These are phyloP conservation scores for Hydrozoanthus tunicans DNA, from an alignment of 64 coral and sea anemone species.

Conservation along the genomic window DNA sequence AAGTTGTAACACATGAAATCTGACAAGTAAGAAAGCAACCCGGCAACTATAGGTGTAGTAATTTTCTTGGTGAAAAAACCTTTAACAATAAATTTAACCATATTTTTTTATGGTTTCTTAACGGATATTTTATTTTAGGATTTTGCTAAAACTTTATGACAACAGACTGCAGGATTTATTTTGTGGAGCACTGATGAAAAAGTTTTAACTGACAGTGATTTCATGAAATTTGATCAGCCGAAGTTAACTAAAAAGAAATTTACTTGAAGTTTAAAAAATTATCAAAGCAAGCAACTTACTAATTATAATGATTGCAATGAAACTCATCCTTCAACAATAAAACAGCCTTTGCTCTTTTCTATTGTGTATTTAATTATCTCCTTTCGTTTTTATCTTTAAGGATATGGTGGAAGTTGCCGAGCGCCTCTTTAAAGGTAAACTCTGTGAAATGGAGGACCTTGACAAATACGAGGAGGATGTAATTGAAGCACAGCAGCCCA, in stretches of 20 bases:
- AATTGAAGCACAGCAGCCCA: background rate
- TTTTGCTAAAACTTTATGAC: no score
- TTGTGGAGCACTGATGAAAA: no score
- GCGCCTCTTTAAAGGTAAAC: conserved; percentile 62
- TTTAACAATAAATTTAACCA: background rate
- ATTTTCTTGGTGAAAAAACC: background rate
- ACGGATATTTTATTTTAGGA: no score
- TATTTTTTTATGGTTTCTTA: no score
- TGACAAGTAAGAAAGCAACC: no score
- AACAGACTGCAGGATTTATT: no score
- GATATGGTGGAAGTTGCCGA: conserved; percentile 59
- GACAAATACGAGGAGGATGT: conserved; percentile 48
- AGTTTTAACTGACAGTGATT: no score
- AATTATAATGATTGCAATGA: background rate
- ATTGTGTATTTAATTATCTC: background rate
- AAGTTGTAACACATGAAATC: background rate
- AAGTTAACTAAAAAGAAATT: no score
- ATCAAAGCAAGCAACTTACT: no score
- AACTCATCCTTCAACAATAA: background rate
- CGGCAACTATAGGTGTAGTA: background rate
- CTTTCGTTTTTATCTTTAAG: background rate
- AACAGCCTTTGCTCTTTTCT: background rate
- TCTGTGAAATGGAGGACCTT: conserved; percentile 50
- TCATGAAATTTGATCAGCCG: no score
- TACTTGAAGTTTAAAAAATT: no score